These are phyloP conservation scores for Molanna angustata DNA, from an alignment of 2,888 invertebrate genomes.

Conservation along the genomic window DNA sequence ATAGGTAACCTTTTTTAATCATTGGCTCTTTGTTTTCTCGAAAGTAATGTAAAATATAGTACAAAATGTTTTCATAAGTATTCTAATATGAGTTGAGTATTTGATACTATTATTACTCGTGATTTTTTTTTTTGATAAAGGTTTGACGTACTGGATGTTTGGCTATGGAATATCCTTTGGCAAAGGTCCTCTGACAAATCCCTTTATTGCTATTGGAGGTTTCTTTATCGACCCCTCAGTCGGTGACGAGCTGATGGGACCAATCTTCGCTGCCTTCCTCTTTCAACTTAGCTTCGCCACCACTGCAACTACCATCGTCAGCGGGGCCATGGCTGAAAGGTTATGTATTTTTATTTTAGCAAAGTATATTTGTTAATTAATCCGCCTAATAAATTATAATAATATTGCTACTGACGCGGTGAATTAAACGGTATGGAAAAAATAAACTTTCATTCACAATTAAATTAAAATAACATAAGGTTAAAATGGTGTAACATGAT, in stretches of 20 bases:
- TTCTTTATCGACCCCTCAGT: slow-evolving; percentile 76
- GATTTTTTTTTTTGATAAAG: slow-evolving; percentile 38
- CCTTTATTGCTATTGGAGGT: slow-evolving; percentile 81
- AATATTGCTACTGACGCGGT: not conserved
- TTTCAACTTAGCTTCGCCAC: slow-evolving; percentile 91
- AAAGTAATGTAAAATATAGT: too few species aligned
- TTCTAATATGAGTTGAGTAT: too few species aligned
- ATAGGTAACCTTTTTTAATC: too few species aligned
- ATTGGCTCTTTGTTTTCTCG: too few species aligned
- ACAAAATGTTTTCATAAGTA: too few species aligned
- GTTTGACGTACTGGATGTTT: slow-evolving; percentile 91
- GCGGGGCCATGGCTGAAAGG: slow-evolving; percentile 94
- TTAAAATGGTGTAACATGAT: too few species aligned
- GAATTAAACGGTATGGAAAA: not conserved
- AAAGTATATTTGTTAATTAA: not conserved
- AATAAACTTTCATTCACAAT: too few species aligned
- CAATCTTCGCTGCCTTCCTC: slow-evolving; percentile 81
- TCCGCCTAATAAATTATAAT: too few species aligned
- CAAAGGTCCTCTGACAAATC: slow-evolving; percentile 65
- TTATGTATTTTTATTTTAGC: slow-evolving; percentile 38
- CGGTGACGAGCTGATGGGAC: slow-evolving; percentile 76
- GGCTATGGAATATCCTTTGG: slow-evolving; percentile 93
- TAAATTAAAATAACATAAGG: too few species aligned
- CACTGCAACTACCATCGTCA: slow-evolving; percentile 87
- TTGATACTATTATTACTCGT: too few species aligned